Evolutionary conservation across 2,797 vertebrate genomes (phyloP).

Genomic region (Acrocephalus scirpaceus): DNA sequence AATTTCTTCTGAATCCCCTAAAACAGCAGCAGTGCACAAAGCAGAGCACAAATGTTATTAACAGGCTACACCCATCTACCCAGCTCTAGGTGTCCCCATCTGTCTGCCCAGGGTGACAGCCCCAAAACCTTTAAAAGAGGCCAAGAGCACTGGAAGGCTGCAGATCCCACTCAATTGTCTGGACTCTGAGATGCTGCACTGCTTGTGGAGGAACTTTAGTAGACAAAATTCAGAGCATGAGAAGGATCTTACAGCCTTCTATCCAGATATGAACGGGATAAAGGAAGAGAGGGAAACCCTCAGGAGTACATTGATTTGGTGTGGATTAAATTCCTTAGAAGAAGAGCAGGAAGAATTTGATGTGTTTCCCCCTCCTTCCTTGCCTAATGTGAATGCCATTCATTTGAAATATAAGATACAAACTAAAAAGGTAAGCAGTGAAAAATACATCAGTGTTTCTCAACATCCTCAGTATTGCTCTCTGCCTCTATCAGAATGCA

Average conservation of each 20-base stretch:
- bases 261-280: not conserved
- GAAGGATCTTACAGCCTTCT: not conserved
- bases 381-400: not conserved
- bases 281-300: not conserved
- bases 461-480: not conserved
- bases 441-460: not conserved
- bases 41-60: not conserved
- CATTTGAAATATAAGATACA: not conserved
- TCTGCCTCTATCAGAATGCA: not conserved
- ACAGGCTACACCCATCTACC: not conserved
- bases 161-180: not conserved
- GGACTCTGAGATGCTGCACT: not conserved
- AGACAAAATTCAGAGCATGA: not conserved
- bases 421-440: not conserved
- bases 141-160: not conserved
- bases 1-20: not conserved
- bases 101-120: not conserved
- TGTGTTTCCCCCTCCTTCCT: not conserved
- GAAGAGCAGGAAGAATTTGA: not conserved
- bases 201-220: not conserved
- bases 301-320: not conserved
- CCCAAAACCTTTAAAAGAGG: not conserved
- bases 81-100: not conserved
- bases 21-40: not conserved
- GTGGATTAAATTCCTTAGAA: not conserved